Evolutionary conservation across 2,888 invertebrate genomes (phyloP), one percentile per base, ranked within the genome.

Genomic region (Heliconius aoede): DNA sequence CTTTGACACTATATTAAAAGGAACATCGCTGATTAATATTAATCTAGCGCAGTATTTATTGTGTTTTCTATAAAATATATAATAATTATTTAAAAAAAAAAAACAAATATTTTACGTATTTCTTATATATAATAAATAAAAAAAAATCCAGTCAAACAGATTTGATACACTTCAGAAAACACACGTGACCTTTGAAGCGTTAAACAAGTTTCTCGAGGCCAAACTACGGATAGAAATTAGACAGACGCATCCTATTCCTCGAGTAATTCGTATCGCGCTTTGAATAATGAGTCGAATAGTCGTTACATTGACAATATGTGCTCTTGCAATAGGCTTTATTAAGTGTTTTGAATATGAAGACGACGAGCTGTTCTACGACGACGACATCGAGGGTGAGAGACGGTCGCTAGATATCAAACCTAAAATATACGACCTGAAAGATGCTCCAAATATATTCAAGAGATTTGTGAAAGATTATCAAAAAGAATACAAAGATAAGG

Each of bases 381-480:
- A 74, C 1, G 76, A 78, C 26, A 73, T 74, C 32, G 64, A 73
- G 61, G 78, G 74, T 18, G 80, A 79, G 64, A 78, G 80, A 69
- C 36, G 64, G 13, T 79, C 81, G 5, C 75, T 80, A 8, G 78
- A 83, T 4, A 72, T 81, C 13, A 78, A 80, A 28, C 85, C 85
- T 74, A 85, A 86, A 3, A 80, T 84, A 9, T 93, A 92, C 77
- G 81, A 90, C 30, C 28, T 92, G 55, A 85, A 87, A 4, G 86
- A 92, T 51, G 90, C 89, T 3, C 84, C 84, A 9, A 64, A 81
- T 3, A 72, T 91, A 13, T 93, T 92, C 74, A 24, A 81, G 4
- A 84, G 89, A 71, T 93, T 88, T 64, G 61, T 89, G 0, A 80
- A 80, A 30, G 85, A 89, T 55, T 90, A 82, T 72, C 75, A 85